phyloP scores from a whole-genome alignment of 2,888 invertebrate genomes.

The Criorhina ranunculi region DNA sequence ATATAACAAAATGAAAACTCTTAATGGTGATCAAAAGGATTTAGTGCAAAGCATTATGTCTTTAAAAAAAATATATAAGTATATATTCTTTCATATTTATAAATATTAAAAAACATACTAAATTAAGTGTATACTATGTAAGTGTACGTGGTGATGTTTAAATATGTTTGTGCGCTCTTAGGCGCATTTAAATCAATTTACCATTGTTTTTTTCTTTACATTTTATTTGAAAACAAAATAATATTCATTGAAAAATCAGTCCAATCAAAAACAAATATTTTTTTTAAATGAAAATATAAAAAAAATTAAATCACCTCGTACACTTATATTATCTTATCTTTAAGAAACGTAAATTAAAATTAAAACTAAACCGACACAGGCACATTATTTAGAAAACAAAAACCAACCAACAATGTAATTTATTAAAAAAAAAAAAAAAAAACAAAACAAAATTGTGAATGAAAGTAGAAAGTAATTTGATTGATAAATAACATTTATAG shows the following conservation, averaged over 20 bases:
- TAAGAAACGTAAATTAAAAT: slow-evolving; percentile 37
- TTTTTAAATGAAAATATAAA: too few species aligned
- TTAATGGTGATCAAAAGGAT: slow-evolving; percentile 74
- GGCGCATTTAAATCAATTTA: too few species aligned
- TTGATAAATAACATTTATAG: slow-evolving; percentile 8
- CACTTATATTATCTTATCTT: slow-evolving; percentile 44
- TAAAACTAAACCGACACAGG: slow-evolving; percentile 35
- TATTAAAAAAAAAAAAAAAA: slow-evolving; percentile 39
- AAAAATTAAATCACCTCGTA: slow-evolving; percentile 29
- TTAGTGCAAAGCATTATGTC: slow-evolving; percentile 74
- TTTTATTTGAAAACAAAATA: too few species aligned
- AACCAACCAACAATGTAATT: slow-evolving; percentile 30
- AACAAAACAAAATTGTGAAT: slow-evolving; percentile 24
- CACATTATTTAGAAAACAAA: slow-evolving; percentile 42
- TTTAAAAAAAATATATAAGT: slow-evolving; percentile 52
- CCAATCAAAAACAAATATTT: slow-evolving; percentile 28
- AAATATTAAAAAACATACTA: slow-evolving; percentile 55
- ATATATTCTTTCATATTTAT: slow-evolving; percentile 76
- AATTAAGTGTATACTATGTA: slow-evolving; percentile 55
- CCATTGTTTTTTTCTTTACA: too few species aligned
- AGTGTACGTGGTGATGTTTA: slow-evolving; percentile 51
- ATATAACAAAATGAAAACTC: slow-evolving; percentile 54
- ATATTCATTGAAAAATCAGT: slow-evolving; percentile 21
- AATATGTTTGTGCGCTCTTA: slow-evolving; percentile 2
- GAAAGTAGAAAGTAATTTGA: slow-evolving; percentile 35